Percentiles rank a stretch among this genome's conserved stretches.
Evolutionary conservation across 23 tunicate genomes (phyloP).

Genomic region (Trididemnum miniatum): DNA sequence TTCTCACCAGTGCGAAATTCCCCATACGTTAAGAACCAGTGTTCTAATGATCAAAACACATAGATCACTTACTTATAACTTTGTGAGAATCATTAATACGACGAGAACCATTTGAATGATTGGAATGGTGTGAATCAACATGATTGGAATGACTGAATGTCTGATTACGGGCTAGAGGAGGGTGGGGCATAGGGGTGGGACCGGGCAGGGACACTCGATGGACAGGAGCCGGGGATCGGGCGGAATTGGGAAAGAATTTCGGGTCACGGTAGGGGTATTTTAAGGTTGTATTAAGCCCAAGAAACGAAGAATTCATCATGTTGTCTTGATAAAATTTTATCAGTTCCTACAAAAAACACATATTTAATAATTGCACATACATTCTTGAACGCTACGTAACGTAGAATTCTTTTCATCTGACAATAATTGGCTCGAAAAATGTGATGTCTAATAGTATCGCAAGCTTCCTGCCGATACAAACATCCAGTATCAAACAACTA

Average conservation of each 20-base stretch:
- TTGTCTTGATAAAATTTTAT: slow-evolving; percentile 71
- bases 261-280: slow-evolving; percentile 73
- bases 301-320: slow-evolving; percentile 69
- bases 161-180: neutral
- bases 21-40: too few species aligned
- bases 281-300: slow-evolving; percentile 83
- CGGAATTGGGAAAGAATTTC: slow-evolving; percentile 51
- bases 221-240: neutral
- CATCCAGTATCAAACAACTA: neutral
- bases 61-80: too few species aligned
- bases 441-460: too few species aligned
- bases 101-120: too few species aligned
- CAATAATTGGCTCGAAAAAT: too few species aligned
- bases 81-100: too few species aligned
- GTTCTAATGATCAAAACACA: too few species aligned
- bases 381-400: too few species aligned
- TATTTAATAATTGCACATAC: too few species aligned
- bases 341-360: slow-evolving; percentile 51
- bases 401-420: too few species aligned
- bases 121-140: neutral
- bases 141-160: neutral
- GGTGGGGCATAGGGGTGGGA: neutral
- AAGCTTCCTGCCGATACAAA: too few species aligned
- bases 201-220: slow-evolving; percentile 18
- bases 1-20: too few species aligned